Conservation (phyloP, 2,888 invertebrate species). For the Papilio protenor region DNA sequence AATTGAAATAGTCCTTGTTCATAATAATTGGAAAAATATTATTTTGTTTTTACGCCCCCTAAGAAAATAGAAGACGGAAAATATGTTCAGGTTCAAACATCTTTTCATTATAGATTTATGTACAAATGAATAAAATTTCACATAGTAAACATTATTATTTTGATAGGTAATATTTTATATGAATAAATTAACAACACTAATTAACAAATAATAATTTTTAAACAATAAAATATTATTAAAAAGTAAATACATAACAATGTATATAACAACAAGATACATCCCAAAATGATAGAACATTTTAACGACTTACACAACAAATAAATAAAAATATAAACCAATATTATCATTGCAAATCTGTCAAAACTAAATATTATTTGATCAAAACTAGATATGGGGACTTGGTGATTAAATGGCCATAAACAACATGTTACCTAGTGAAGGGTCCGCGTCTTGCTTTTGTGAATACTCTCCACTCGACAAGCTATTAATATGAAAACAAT, state of each 20-base stretch:
- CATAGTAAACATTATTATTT: too few species aligned
- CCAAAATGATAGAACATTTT: background rate
- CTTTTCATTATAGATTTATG: background rate
- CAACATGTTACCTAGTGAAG: conserved; percentile 64
- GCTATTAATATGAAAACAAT: conserved; percentile 84
- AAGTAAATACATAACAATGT: background rate
- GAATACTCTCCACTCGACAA: conserved; percentile 77
- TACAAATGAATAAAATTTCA: too few species aligned
- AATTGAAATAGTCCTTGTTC: conserved; percentile 31
- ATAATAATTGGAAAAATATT: background rate
- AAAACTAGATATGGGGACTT: conserved; percentile 43
- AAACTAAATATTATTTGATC: conserved; percentile 39
- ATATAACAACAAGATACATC: background rate
- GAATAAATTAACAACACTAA: background rate
- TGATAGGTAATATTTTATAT: too few species aligned
- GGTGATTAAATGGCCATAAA: conserved; percentile 66
- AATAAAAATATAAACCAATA: background rate
- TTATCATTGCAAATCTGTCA: background rate
- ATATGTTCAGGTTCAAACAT: too few species aligned
- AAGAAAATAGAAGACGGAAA: background rate
- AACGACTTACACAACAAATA: background rate
- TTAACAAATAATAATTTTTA: background rate
- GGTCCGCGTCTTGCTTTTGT: conserved; percentile 63
- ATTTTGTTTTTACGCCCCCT: background rate
- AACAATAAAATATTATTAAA: background rate